Evolutionary conservation across 1,140 invertebrate genomes (phyloP).

Genomic region (Theocolax elegans): DNA sequence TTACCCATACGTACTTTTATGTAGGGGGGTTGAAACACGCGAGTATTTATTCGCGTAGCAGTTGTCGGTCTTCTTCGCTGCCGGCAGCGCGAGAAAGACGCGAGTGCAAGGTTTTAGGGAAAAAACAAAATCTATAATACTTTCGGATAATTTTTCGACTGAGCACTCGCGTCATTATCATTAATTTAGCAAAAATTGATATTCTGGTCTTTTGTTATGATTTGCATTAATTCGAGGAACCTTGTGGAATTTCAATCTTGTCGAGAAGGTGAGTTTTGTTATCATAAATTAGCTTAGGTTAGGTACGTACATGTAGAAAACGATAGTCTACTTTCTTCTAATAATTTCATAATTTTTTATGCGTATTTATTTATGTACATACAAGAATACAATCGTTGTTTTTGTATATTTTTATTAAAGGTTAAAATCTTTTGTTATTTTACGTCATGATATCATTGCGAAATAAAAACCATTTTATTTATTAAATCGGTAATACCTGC

Average conservation of each 20-base stretch:
- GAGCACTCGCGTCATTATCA: constrained; percentile 11
- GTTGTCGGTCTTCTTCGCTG: constrained; percentile 42
- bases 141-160: constrained; percentile 3
- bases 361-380: too few relatives aligned
- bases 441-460: too few relatives aligned
- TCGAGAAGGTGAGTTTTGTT: constrained; percentile 34
- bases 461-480: too few relatives aligned
- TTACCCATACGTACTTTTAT: neutral
- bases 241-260: constrained; percentile 30
- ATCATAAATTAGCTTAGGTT: constrained; percentile 17
- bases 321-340: too few relatives aligned
- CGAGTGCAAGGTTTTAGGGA: constrained; percentile 14
- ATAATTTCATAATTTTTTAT: too few relatives aligned
- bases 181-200: neutral
- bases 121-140: constrained; percentile 19
- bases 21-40: constrained; percentile 20
- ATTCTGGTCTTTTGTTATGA: constrained; percentile 36
- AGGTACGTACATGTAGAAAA: too few relatives aligned
- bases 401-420: too few relatives aligned
- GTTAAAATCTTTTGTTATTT: too few relatives aligned
- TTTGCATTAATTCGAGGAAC: constrained; percentile 34
- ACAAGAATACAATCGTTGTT: too few relatives aligned
- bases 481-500: too few relatives aligned
- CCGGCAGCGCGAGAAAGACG: constrained; percentile 39
- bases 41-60: constrained; percentile 22